Evolutionary conservation across 2,888 invertebrate species (phyloP), one percentile per base, ranked within the genome.

Genomic region (Priocnemis perturbator): DNA sequence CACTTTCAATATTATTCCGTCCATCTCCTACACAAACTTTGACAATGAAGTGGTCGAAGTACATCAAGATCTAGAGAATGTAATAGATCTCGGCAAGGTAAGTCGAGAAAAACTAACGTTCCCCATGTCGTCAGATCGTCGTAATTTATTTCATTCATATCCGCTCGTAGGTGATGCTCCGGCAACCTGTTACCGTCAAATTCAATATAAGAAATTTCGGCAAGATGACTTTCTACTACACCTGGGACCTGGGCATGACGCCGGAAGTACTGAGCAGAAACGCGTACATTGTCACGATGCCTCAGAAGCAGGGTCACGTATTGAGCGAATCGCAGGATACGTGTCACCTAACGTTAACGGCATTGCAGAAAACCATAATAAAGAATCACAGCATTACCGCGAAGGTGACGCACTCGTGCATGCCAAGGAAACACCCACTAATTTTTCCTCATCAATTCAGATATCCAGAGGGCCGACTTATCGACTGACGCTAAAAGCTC

Each of bases 381-480:
- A 80, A 76, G 44, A 68, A 81, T 71, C 83, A 82, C 64, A 62
- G 56, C 0, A 52, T 83, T 17, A 52, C 61, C 1, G 62, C 86
- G 11, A 77, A 83, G 73, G 86, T 84, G 77, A 11, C 2, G 11
- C 20, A 56, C 50, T 17, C 50, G 17, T 17, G 14, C 4, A 1
- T 37, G 7, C 14, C 37, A 37, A 11, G 11, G 17, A 50, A 14
- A 2, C 50, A 50, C 50, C n/a, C 11, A 19, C 50, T 50, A 17
- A 50, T 19, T 50, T 17, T 5, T 2, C 50, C 1, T 14, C 1
- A 50, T 19, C 3, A 2, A 5, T n/a, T 11, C 15, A 94, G 94
- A 92, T 95, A 67, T 90, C 91, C 44, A 92, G 93, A 85, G 95
- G 95, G 0, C 93, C 93, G 2, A 91, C 90, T 4, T 94, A 93